These are phyloP conservation scores for Tragelaphus strepsiceros DNA, from an alignment of 2,113 vertebrate genomes.

Conservation along the genomic window DNA sequence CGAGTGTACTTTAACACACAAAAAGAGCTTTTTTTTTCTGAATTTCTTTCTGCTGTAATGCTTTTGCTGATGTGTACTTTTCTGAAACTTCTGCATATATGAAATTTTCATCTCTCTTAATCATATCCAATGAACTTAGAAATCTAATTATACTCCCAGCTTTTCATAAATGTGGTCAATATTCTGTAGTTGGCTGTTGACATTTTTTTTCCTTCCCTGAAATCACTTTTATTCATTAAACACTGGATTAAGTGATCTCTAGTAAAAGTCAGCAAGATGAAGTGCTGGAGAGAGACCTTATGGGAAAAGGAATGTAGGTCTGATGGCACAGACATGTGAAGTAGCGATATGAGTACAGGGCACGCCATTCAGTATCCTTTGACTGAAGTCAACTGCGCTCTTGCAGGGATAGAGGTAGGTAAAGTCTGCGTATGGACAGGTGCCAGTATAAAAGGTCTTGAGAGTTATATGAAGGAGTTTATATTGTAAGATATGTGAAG, in stretches of 20 bases:
- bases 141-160: background rate
- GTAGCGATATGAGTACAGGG: background rate
- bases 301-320: background rate
- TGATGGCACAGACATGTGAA: background rate
- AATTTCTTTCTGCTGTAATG: background rate
- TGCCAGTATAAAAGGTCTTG: background rate
- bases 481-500: background rate
- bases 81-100: background rate
- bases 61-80: background rate
- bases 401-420: background rate
- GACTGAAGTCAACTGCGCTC: background rate
- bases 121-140: background rate
- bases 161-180: conserved; percentile 9
- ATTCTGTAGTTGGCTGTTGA: background rate
- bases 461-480: background rate
- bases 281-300: background rate
- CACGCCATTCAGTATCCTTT: background rate
- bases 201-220: background rate
- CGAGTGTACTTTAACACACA: background rate
- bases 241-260: background rate
- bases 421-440: background rate
- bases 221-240: background rate
- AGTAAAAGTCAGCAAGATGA: background rate
- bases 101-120: conserved; percentile 20
- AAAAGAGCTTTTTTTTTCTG: background rate